phyloP scores from a whole-genome alignment of 2,797 vertebrate species.

The Echeneis naucrates region DNA sequence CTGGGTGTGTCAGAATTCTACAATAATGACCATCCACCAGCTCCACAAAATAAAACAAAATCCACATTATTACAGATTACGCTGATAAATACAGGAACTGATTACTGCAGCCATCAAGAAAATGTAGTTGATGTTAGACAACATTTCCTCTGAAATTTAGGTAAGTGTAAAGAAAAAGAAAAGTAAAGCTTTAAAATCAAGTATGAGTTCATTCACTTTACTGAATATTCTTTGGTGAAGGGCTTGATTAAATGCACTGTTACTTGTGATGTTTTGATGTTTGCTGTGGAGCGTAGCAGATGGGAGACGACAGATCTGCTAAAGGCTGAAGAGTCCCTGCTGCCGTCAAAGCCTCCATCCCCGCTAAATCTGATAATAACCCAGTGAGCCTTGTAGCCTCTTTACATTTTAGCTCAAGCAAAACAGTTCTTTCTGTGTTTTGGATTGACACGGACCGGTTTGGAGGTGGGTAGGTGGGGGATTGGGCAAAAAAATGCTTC shows the following conservation, averaged over 20 bases:
- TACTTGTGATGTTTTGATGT: neutral
- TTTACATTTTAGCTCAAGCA: neutral
- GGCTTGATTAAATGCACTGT: too few species aligned
- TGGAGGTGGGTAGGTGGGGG: too few species aligned
- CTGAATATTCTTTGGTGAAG: neutral
- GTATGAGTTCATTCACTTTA: neutral
- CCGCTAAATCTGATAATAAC: conserved; percentile 32
- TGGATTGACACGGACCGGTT: too few species aligned
- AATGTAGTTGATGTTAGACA: too few species aligned
- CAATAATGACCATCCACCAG: neutral
- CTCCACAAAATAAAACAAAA: neutral
- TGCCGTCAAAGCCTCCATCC: conserved; percentile 22
- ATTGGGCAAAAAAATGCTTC: neutral
- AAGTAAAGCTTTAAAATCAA: neutral
- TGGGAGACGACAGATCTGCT: conserved; percentile 27
- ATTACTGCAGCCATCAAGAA: too few species aligned
- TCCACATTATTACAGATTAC: neutral
- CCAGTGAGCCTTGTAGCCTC: neutral
- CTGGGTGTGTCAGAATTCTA: too few species aligned
- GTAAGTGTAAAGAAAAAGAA: neutral
- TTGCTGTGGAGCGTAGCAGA: conserved; percentile 1
- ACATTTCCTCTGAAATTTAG: neutral
- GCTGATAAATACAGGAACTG: neutral
- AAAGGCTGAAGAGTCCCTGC: conserved; percentile 16
- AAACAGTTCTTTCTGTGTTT: too few species aligned